These are phyloP conservation scores for Torymus texanus DNA, from an alignment of 2,888 invertebrate genomes.

Conservation along the genomic window DNA sequence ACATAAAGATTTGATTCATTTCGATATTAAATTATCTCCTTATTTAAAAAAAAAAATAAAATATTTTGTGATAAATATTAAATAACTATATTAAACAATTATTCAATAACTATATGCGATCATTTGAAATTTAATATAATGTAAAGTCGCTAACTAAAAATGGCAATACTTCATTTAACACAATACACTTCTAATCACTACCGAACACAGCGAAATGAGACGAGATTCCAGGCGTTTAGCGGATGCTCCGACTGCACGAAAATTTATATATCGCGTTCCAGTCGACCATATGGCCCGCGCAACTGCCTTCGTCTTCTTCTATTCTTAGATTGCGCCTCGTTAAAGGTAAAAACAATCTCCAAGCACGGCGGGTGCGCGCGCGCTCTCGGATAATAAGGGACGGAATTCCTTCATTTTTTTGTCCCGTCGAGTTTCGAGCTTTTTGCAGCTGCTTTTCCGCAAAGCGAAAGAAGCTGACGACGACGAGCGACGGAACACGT, in stretches of 20 bases:
- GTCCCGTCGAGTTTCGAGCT: neutral
- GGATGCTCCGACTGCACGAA: neutral
- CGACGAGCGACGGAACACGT: neutral
- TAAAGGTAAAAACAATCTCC: conserved; percentile 52
- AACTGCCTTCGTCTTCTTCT: conserved; percentile 49
- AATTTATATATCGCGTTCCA: conserved; percentile 17
- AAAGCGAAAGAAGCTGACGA: neutral
- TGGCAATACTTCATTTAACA: too few relatives aligned
- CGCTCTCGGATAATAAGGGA: conserved; percentile 40
- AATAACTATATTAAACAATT: too few relatives aligned
- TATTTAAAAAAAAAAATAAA: too few relatives aligned
- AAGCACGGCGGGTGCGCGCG: neutral
- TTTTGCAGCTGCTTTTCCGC: neutral
- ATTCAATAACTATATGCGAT: too few relatives aligned
- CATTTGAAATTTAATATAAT: too few relatives aligned
- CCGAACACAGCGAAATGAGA: too few relatives aligned
- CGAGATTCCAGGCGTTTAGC: too few relatives aligned
- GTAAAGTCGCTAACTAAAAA: too few relatives aligned
- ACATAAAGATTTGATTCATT: too few relatives aligned
- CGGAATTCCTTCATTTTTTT: conserved; percentile 8
- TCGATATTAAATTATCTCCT: too few relatives aligned
- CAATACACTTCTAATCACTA: too few relatives aligned
- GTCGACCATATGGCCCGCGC: neutral
- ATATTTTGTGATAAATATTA: too few relatives aligned
- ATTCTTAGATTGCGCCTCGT: conserved; percentile 54